Percentiles rank a stretch among this genome's conserved stretches.
Evolutionary conservation across 2,113 vertebrate species (phyloP).

Genomic region (Ciconia boyciana): DNA sequence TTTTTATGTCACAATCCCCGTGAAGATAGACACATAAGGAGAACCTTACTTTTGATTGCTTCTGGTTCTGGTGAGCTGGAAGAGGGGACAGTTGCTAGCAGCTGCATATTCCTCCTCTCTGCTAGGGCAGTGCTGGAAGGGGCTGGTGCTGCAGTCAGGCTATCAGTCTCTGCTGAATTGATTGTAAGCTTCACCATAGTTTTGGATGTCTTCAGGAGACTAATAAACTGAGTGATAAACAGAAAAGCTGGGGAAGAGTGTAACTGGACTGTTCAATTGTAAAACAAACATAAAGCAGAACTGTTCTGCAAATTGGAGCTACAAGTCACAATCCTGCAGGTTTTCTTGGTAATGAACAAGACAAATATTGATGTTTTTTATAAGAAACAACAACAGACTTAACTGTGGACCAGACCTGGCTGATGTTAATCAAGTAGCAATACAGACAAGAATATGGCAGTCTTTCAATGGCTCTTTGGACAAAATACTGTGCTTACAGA

Average conservation of each 20-base stretch:
- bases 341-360: neutral
- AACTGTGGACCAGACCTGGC: neutral
- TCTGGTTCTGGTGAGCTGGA: slow-evolving; percentile 75
- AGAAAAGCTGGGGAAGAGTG: neutral
- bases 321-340: neutral
- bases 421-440: neutral
- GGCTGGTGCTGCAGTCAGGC: slow-evolving; percentile 9
- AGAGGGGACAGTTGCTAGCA: neutral
- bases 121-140: neutral
- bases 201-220: slow-evolving; percentile 77
- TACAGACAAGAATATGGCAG: neutral
- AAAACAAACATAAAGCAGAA: neutral
- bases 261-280: neutral
- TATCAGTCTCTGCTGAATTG: slow-evolving; percentile 62
- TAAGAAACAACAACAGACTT: neutral
- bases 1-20: neutral
- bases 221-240: slow-evolving; percentile 75
- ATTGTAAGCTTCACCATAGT: slow-evolving; percentile 78
- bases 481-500: neutral
- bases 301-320: neutral
- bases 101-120: slow-evolving; percentile 60
- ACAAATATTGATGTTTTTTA: neutral
- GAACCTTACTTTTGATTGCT: slow-evolving; percentile 76
- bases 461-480: neutral
- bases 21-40: neutral